phyloP scores from a whole-genome alignment of 2,888 invertebrate genomes.

The Hypolimnas misippus region DNA sequence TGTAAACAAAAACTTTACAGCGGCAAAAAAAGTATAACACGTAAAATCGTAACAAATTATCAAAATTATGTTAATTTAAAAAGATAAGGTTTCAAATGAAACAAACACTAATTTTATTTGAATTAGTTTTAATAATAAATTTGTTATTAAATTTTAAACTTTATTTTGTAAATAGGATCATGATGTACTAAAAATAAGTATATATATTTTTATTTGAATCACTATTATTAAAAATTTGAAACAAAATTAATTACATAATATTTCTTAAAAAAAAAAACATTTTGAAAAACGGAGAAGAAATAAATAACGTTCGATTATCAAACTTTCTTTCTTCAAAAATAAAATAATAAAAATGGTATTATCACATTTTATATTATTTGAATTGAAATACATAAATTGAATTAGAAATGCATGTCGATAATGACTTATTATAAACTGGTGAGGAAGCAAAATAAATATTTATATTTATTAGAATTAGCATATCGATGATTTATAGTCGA shows the following conservation, averaged over 20 bases:
- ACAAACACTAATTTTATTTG: neutral
- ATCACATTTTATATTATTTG: no score
- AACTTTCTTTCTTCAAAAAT: no score
- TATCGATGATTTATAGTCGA: conserved; percentile 38
- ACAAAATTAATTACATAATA: no score
- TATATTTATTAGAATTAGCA: conserved; percentile 23
- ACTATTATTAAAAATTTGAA: no score
- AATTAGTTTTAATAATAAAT: neutral
- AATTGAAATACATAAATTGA: neutral
- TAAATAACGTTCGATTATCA: no score
- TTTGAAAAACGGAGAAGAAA: no score
- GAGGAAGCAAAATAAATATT: conserved; percentile 9
- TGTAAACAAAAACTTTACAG: neutral
- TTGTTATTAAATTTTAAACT: neutral
- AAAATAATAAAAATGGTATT: no score
- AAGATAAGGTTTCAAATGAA: neutral
- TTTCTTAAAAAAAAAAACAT: no score
- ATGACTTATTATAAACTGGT: neutral
- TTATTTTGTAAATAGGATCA: neutral
- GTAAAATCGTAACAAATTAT: neutral
- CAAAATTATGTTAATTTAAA: no score
- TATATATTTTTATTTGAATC: no score
- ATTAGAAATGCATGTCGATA: neutral
- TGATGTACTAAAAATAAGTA: no score
- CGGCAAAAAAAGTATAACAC: neutral